These are phyloP conservation scores for Meleagris gallopavo DNA, from an alignment of 2,113 vertebrate genomes.

Conservation along the genomic window DNA sequence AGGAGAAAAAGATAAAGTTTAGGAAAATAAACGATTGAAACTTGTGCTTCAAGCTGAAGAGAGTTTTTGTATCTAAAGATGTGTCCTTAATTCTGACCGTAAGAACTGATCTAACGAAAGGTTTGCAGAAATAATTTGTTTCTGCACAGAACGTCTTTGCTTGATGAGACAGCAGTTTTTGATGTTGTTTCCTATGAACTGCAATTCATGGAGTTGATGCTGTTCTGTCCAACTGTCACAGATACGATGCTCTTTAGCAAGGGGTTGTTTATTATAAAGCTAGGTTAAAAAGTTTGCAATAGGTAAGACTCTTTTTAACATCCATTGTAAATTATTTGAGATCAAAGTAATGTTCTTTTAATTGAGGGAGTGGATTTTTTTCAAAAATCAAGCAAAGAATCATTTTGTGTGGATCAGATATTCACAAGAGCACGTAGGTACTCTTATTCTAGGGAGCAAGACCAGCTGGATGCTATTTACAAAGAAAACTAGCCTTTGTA, in stretches of 20 bases:
- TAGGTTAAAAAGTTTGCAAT: background rate
- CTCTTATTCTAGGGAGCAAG: constrained; percentile 1
- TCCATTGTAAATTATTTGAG: constrained; percentile 18
- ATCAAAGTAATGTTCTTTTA: constrained; percentile 34
- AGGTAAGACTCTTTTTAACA: background rate
- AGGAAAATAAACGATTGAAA: background rate
- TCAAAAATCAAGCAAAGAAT: constrained; percentile 22
- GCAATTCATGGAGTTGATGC: background rate
- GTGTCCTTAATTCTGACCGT: background rate
- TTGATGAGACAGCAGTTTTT: constrained; percentile 42
- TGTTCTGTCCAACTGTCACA: background rate
- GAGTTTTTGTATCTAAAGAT: background rate
- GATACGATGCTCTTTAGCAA: background rate
- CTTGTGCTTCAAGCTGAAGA: background rate
- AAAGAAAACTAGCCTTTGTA: background rate
- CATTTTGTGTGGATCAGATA: background rate
- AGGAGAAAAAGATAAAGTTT: background rate
- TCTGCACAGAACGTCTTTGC: background rate
- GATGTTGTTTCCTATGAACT: background rate
- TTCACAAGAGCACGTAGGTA: background rate
- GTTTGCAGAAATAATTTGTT: background rate
- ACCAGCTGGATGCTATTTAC: constrained; percentile 19
- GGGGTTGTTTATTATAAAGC: background rate
- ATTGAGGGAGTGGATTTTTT: background rate
- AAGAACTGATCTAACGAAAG: background rate